Percentiles rank a stretch among this genome's conserved stretches.
Evolutionary conservation across 1,140 invertebrate genomes (phyloP).

Genomic region (Melipona quadrifasciata): DNA sequence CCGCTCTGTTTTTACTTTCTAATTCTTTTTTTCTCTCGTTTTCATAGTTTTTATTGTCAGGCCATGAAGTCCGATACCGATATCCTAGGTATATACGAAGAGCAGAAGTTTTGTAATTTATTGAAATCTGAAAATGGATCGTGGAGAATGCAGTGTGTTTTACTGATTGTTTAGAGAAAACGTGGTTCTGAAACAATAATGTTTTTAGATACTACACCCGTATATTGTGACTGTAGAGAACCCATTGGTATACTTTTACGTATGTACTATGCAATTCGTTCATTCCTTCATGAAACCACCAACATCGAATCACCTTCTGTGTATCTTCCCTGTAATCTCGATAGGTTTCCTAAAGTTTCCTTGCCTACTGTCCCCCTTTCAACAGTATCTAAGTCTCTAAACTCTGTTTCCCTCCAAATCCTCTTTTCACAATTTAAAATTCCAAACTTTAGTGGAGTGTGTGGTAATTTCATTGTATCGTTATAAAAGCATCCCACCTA

Average conservation of each 20-base stretch:
- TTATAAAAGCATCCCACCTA: not conserved
- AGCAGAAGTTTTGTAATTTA: not conserved
- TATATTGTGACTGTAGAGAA: not conserved
- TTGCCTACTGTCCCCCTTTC: not conserved
- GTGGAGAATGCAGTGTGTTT: not conserved
- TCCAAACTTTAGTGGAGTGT: conserved; percentile 11
- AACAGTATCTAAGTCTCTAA: conserved; percentile 40
- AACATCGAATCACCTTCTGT: not conserved
- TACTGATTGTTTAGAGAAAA: not conserved
- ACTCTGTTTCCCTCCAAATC: not conserved
- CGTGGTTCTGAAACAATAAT: not conserved
- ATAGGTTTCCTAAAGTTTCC: not conserved
- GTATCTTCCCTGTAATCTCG: not conserved
- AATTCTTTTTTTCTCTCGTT: not conserved
- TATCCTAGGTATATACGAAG: not conserved
- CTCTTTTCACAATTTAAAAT: conserved; percentile 43
- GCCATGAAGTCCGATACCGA: not conserved
- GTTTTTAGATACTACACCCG: not conserved
- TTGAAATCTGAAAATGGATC: not conserved
- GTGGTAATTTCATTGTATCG: not conserved
- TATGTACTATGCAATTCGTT: not conserved
- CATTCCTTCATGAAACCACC: too few species aligned
- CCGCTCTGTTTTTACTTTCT: not conserved
- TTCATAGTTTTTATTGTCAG: not conserved
- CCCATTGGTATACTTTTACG: not conserved